Evolutionary conservation across 2,797 vertebrate species (phyloP), one percentile per base, ranked within the genome.

Genomic region (Apogon hyalosoma): DNA sequence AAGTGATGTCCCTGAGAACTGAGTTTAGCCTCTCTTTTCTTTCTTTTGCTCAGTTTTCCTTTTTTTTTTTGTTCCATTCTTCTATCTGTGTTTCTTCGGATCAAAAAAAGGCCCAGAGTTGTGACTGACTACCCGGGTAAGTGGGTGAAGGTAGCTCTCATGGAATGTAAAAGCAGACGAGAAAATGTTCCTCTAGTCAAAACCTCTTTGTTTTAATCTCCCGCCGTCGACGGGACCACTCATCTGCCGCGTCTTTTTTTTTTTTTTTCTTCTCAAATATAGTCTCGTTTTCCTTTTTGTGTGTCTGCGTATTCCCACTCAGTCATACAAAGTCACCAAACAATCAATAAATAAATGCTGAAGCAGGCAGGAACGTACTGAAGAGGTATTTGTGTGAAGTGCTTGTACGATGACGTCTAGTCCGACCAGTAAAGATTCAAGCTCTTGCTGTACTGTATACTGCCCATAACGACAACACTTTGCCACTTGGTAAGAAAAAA

Each of bases 1-100:
- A 96, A 96, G 94, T 96, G 95, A 97, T 94, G 90, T 99, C 98
- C 97, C 98, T 99, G 98, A 99, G 98, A 97, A 98, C 95, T 95
- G 95, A 94, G 93, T 93, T 92, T 85, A 92, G 90, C 83, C 84
- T 93, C 84, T 89, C 76, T 92, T 92, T 90, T 62, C 75, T 82
- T 92, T 91, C 85, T 86, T 93, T 94, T 74, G 68, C 93, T 93
- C 93, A 92, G 90, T 95, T 93, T 86, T 80, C 79, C 72, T 70
- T 65, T 57, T 68, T 33, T 33, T 33, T 2, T 7, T 69, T 57
- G 38, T 62, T 56, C 28, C 77, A 47, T 86, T 84, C 84, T 76
- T 80, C 69, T 73, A 56, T 84, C 87, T 85, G 72, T 59, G 31
- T 81, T 80, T 83, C 81, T 75, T 85, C 85, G 57, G 82, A 85